phyloP scores from a whole-genome alignment of 2,113 vertebrate genomes.

The Proteles cristata region DNA sequence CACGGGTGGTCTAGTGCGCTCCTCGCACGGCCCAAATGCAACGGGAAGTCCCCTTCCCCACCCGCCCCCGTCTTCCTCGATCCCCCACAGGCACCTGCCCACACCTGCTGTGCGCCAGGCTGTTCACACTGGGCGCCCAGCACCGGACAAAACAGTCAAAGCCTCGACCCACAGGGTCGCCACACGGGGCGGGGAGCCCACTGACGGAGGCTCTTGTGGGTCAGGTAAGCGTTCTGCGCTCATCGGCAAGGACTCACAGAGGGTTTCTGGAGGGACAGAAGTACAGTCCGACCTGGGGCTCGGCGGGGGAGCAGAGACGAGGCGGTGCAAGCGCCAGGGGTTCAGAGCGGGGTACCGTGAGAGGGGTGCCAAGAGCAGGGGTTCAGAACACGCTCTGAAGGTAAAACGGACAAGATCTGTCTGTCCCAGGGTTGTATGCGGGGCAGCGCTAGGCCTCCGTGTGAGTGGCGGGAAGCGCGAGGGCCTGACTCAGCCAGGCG shows the following conservation, averaged over 20 bases:
- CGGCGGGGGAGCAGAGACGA: background rate
- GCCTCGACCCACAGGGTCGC: background rate
- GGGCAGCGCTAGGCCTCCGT: background rate
- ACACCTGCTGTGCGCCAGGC: background rate
- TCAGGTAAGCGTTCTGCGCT: background rate
- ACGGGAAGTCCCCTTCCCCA: background rate
- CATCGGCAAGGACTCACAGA: background rate
- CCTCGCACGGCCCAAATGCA: too few species aligned
- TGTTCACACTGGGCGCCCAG: too few species aligned
- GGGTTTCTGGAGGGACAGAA: background rate
- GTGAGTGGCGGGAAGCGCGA: background rate
- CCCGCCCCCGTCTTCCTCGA: background rate
- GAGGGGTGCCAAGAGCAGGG: background rate
- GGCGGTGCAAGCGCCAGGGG: background rate
- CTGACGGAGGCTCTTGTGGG: fast-evolving
- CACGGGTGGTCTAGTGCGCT: too few species aligned
- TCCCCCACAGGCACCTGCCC: background rate
- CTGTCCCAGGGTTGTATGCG: fast-evolving
- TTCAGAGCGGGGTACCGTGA: background rate
- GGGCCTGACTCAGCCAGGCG: background rate
- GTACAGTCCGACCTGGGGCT: background rate
- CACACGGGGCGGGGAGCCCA: too few species aligned
- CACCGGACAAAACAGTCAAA: background rate
- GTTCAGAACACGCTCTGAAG: background rate
- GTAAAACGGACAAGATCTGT: fast-evolving